Evolutionary conservation across 1,140 invertebrate species (phyloP).

Genomic region (Maniola jurtina): DNA sequence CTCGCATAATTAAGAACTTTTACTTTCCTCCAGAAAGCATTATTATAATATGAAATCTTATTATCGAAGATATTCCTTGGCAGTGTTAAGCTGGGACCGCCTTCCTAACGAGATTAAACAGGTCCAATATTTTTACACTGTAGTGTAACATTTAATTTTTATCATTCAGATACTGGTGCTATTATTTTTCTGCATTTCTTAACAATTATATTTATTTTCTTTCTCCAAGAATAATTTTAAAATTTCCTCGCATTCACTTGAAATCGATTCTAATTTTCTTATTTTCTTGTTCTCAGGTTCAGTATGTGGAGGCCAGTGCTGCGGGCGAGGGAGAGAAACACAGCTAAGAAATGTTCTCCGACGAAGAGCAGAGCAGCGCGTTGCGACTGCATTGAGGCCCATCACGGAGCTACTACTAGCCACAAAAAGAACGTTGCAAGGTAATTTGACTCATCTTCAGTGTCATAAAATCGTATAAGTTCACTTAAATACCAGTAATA

Average conservation of each 20-base stretch:
- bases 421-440: slow-evolving; percentile 81
- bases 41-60: slow-evolving; percentile 1
- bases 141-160: slow-evolving; percentile 3
- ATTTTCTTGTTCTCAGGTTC: slow-evolving; percentile 57
- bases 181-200: no score
- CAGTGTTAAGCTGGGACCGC: neutral
- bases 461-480: neutral
- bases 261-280: slow-evolving; percentile 10
- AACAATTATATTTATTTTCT: no score
- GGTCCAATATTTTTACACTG: neutral
- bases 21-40: no score
- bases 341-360: slow-evolving; percentile 63
- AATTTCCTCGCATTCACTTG: no score
- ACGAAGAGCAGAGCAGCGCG: slow-evolving; percentile 76
- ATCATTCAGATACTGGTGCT: no score
- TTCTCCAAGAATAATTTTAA: no score
- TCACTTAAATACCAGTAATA: no score
- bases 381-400: slow-evolving; percentile 80
- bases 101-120: neutral
- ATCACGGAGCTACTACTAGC: slow-evolving; percentile 82
- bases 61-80: neutral
- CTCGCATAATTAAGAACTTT: no score
- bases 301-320: slow-evolving; percentile 81
- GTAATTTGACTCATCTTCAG: slow-evolving; percentile 62
- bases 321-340: slow-evolving; percentile 79